Conservation (phyloP, 2,113 vertebrate genomes). For the Paralichthys olivaceus region DNA sequence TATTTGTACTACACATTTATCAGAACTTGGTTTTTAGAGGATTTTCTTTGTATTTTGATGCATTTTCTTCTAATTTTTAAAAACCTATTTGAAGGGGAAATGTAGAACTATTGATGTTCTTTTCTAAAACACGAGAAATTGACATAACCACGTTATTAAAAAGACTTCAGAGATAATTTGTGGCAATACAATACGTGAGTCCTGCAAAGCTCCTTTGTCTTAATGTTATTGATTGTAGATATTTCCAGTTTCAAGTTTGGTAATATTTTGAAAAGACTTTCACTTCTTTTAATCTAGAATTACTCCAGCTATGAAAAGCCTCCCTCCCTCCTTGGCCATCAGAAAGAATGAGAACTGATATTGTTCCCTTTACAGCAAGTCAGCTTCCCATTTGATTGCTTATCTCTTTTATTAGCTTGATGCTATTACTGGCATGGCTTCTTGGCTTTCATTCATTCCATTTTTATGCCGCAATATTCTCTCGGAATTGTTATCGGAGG, state of each 20-base stretch:
- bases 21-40: background rate
- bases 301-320: slow-evolving; percentile 49
- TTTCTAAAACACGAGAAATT: background rate
- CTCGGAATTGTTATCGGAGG: slow-evolving; percentile 68
- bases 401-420: slow-evolving; percentile 83
- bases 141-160: background rate
- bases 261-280: slow-evolving; percentile 57
- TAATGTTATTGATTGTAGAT: slow-evolving; percentile 67
- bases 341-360: slow-evolving; percentile 74
- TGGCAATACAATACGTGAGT: background rate
- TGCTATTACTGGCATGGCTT: slow-evolving; percentile 75
- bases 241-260: slow-evolving; percentile 49
- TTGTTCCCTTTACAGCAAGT: slow-evolving; percentile 74
- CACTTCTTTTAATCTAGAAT: slow-evolving; percentile 37
- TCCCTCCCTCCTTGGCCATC: slow-evolving; percentile 37
- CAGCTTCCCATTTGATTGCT: slow-evolving; percentile 78
- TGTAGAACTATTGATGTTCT: background rate
- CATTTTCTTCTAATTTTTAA: background rate
- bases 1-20: background rate
- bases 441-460: slow-evolving; percentile 76
- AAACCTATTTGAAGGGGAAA: too few relatives aligned
- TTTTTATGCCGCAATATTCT: slow-evolving; percentile 77
- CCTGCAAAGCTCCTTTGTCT: slow-evolving; percentile 27
- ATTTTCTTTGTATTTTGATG: background rate
- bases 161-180: background rate